phyloP scores from a whole-genome alignment of 2,888 invertebrate genomes.

The Pristionchus entomophagus region DNA sequence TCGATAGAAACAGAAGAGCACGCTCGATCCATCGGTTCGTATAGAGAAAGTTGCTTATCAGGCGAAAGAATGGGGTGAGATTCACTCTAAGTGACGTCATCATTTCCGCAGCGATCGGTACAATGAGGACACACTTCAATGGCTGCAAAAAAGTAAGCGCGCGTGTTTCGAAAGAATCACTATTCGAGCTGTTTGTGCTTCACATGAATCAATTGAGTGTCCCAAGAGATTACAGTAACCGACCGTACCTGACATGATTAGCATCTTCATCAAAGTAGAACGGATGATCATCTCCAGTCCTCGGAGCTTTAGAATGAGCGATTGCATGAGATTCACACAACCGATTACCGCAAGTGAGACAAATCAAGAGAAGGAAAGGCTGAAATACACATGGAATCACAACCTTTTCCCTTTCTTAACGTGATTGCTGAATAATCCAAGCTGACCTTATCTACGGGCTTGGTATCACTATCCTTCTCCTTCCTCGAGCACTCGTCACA shows the following conservation, averaged over 20 bases:
- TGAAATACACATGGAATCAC: too few relatives aligned
- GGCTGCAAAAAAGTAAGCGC: not conserved
- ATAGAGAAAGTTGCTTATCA: conserved; percentile 10
- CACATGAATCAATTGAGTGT: too few relatives aligned
- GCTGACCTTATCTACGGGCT: not conserved
- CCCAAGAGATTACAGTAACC: too few relatives aligned
- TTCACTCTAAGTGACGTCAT: not conserved
- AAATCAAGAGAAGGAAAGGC: not conserved
- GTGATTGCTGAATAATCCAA: too few relatives aligned
- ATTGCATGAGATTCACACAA: conserved; percentile 45
- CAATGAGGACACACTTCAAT: not conserved
- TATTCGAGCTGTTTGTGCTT: too few relatives aligned
- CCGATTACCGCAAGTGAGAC: conserved; percentile 47
- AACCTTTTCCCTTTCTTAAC: too few relatives aligned
- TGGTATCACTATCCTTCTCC: not conserved
- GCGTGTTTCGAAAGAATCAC: not conserved
- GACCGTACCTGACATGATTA: conserved; percentile 42
- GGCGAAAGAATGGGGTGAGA: not conserved
- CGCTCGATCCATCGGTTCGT: not conserved
- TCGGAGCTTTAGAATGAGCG: conserved; percentile 42
- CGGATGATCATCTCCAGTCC: conserved; percentile 47
- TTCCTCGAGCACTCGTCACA: conserved; percentile 40
- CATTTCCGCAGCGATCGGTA: not conserved
- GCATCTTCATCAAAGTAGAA: conserved; percentile 22
- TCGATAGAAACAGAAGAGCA: not conserved